Conservation (phyloP, 2,888 invertebrate species). For the Pristionchus entomophagus region DNA sequence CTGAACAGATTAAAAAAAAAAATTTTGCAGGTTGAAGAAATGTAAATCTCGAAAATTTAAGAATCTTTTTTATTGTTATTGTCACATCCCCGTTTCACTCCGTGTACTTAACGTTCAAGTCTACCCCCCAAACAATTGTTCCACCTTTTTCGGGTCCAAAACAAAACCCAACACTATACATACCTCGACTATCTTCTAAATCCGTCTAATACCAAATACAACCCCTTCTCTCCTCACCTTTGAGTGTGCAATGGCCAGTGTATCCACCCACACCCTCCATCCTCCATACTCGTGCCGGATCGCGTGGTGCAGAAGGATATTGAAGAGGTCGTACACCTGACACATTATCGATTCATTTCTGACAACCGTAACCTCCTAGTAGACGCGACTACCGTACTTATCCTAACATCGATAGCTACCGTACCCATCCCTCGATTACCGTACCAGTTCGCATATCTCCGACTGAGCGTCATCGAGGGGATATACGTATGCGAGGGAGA, state of each 20-base stretch:
- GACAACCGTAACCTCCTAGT: conserved; percentile 79
- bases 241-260: conserved; percentile 97
- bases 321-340: conserved; percentile 91
- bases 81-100: not conserved
- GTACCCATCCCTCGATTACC: not conserved
- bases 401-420: too few relatives aligned
- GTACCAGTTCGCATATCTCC: conserved; percentile 47
- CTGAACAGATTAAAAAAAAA: too few relatives aligned
- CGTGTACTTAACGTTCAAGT: not conserved
- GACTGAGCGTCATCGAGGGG: conserved; percentile 81
- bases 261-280: conserved; percentile 99
- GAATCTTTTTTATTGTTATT: too few relatives aligned
- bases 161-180: not conserved
- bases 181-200: not conserved
- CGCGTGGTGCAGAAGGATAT: conserved; percentile 97
- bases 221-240: conserved; percentile 87
- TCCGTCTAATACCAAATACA: not conserved
- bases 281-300: conserved; percentile 99
- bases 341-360: not conserved
- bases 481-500: conserved; percentile 94
- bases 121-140: too few relatives aligned
- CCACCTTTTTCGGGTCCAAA: too few relatives aligned
- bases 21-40: too few relatives aligned
- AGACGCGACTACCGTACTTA: too few relatives aligned
- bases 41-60: too few relatives aligned